Conservation (phyloP, 2,797 vertebrate genomes). For the Anguilla marmorata region DNA sequence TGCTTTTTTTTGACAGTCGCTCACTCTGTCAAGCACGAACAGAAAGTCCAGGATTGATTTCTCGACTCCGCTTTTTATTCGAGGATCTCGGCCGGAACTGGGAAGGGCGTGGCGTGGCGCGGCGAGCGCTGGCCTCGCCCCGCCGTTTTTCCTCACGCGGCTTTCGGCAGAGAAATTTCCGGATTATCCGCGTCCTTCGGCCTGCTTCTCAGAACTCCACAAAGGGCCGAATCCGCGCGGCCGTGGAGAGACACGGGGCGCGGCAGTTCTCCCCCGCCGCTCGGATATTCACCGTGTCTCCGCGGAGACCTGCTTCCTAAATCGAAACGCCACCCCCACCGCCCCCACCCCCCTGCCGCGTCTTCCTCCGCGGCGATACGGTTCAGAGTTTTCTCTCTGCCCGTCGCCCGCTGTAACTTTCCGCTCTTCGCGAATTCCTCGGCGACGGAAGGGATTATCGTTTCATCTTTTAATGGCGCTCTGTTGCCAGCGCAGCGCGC, state of each 20-base stretch:
- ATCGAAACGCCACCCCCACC: background rate
- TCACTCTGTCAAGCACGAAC: background rate
- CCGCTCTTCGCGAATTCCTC: background rate
- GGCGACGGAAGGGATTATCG: background rate
- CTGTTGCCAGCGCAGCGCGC: background rate
- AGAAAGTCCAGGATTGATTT: background rate
- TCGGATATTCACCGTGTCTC: background rate
- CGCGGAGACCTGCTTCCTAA: background rate
- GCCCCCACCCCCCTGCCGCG: no score
- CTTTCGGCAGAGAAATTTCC: background rate
- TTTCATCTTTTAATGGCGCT: constrained; percentile 6
- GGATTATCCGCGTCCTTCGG: background rate
- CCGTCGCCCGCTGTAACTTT: background rate
- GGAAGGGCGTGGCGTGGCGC: background rate
- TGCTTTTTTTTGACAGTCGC: background rate
- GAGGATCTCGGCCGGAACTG: background rate
- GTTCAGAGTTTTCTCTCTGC: background rate
- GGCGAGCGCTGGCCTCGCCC: background rate
- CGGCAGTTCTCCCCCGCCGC: background rate
- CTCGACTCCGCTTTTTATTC: background rate
- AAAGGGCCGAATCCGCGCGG: background rate
- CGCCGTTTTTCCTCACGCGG: background rate
- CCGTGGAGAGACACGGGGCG: background rate
- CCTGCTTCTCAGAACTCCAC: background rate
- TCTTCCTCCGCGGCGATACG: background rate